A percentile compares a stretch with the other conserved stretches of the same genome.
These are phyloP conservation scores for Eurytoma adleriae DNA, from an alignment of 2,888 invertebrate species.

Conservation along the genomic window DNA sequence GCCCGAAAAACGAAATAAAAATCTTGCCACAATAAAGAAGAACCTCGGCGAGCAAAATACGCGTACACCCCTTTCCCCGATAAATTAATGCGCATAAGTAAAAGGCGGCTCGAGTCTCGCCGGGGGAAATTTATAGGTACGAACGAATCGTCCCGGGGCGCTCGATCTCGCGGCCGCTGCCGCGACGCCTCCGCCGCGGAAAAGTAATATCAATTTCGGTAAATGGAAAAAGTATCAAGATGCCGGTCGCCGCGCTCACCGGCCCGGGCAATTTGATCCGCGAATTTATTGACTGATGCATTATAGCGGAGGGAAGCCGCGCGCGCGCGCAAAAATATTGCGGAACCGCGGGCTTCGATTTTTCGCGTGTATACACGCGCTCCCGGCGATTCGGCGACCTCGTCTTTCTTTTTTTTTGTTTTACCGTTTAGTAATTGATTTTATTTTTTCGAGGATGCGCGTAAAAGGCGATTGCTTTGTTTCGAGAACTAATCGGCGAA, in stretches of 20 bases:
- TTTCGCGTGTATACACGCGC: conserved; percentile 17
- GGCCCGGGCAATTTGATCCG: conserved; percentile 58
- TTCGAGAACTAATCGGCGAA: too few relatives aligned
- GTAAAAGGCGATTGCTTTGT: too few relatives aligned
- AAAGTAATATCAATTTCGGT: conserved; percentile 73
- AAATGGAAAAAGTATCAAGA: conserved; percentile 73
- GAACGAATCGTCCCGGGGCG: conserved; percentile 60
- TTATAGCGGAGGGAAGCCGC: conserved; percentile 27
- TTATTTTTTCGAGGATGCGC: too few relatives aligned
- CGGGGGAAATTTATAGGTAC: conserved; percentile 65
- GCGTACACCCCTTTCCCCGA: not conserved
- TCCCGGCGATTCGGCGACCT: too few relatives aligned
- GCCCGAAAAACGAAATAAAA: not conserved
- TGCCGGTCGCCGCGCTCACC: conserved; percentile 59
- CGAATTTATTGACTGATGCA: conserved; percentile 62
- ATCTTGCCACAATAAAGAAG: not conserved
- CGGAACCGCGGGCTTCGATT: conserved; percentile 35
- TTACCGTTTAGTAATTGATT: too few relatives aligned
- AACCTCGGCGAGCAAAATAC: not conserved
- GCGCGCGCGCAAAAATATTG: conserved; percentile 47
- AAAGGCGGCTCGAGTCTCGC: conserved; percentile 20
- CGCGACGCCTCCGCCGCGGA: conserved; percentile 25
- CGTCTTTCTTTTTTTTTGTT: too few relatives aligned
- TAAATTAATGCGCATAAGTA: conserved; percentile 33
- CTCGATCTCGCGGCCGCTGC: conserved; percentile 28